Percentiles rank a stretch among this genome's conserved stretches.
phyloP scores from a whole-genome alignment of 2,888 invertebrate species.

The Limenitis camilla region DNA sequence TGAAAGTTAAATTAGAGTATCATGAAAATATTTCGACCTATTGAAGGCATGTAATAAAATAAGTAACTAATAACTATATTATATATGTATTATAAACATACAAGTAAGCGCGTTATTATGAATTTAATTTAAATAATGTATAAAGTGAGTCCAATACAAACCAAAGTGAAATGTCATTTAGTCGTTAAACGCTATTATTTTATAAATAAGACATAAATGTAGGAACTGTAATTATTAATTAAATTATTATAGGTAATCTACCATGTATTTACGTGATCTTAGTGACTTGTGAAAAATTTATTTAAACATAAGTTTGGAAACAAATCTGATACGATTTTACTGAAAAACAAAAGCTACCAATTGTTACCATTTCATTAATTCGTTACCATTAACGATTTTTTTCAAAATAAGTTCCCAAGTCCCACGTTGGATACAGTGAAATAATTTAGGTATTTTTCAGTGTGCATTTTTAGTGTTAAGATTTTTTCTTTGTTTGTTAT shows the following conservation, averaged over 20 bases:
- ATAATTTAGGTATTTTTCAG: background rate
- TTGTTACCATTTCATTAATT: conserved; percentile 29
- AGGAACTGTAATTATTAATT: conserved; percentile 11
- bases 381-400: conserved; percentile 21
- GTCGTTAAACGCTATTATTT: conserved; percentile 72
- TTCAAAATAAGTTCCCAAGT: conserved; percentile 3
- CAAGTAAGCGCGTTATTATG: conserved; percentile 1
- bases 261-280: too few relatives aligned
- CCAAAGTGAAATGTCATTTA: conserved; percentile 70
- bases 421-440: background rate
- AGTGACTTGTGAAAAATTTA: background rate
- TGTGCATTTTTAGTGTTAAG: conserved; percentile 19
- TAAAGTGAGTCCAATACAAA: conserved; percentile 53
- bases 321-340: background rate
- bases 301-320: conserved; percentile 1
- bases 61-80: too few relatives aligned
- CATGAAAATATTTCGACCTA: too few relatives aligned
- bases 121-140: conserved; percentile 11
- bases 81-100: background rate
- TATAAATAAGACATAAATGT: conserved; percentile 36
- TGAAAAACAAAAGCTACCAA: conserved; percentile 20
- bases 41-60: background rate
- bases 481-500: conserved; percentile 10
- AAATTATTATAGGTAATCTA: conserved; percentile 5
- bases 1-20: too few relatives aligned